phyloP scores from a whole-genome alignment of 2,797 vertebrate species.

The Centroberyx gerrardi region DNA sequence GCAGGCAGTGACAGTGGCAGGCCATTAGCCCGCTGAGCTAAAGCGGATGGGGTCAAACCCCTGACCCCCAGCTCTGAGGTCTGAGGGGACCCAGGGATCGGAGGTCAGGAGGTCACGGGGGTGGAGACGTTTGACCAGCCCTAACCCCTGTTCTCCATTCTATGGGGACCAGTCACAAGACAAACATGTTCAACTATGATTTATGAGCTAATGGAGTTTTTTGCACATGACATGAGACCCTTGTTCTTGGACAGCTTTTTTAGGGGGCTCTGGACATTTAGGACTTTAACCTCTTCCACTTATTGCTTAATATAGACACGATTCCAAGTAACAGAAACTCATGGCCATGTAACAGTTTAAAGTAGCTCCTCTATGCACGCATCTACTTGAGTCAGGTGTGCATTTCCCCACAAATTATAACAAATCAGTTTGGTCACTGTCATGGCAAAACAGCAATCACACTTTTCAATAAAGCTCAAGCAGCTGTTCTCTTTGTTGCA shows the following conservation, averaged over 20 bases:
- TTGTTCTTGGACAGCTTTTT: conserved; percentile 45
- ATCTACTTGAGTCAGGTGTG: not conserved
- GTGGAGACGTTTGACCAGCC: conserved; percentile 69
- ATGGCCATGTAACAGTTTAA: not conserved
- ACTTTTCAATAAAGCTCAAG: conserved; percentile 33
- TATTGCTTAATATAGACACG: not conserved
- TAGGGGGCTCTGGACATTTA: conserved; percentile 33
- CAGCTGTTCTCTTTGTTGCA: conserved; percentile 74
- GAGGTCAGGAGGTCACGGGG: conserved; percentile 67
- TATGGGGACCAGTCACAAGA: conserved; percentile 64
- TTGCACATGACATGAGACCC: conserved; percentile 34
- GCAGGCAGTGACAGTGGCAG: conserved; percentile 76
- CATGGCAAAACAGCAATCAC: conserved; percentile 4
- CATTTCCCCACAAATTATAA: conserved; percentile 19
- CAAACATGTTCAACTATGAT: conserved; percentile 79
- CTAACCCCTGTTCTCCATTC: conserved; percentile 68
- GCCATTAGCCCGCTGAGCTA: conserved; percentile 76
- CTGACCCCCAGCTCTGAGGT: conserved; percentile 66
- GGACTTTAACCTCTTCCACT: conserved; percentile 44
- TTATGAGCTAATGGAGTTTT: conserved; percentile 69
- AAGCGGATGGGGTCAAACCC: conserved; percentile 72
- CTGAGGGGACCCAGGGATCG: conserved; percentile 60
- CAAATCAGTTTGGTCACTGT: conserved; percentile 63
- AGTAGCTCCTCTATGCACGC: conserved; percentile 1
- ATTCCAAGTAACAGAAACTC: not conserved